Evolutionary conservation across 1,140 invertebrate species (phyloP).

Genomic region (Oryzaephilus surinamensis): DNA sequence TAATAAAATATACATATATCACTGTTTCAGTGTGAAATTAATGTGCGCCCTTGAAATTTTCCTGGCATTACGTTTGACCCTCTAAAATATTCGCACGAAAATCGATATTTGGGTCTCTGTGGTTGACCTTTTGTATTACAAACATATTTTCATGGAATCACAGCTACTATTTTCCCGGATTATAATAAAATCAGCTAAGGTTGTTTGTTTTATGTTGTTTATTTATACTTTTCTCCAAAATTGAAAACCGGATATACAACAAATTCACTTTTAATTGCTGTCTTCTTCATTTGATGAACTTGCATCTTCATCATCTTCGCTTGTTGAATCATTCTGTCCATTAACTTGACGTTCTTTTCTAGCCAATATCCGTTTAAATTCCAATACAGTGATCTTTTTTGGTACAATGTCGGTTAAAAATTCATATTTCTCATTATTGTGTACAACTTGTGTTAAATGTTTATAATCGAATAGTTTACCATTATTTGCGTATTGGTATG

Average conservation of each 20-base stretch:
- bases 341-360: constrained; percentile 36
- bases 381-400: constrained; percentile 54
- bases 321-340: constrained; percentile 4
- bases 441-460: constrained; percentile 55
- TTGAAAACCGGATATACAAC: not conserved
- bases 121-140: too few species aligned
- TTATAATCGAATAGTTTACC: constrained; percentile 49
- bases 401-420: constrained; percentile 62
- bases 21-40: too few species aligned
- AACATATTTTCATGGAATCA: too few species aligned
- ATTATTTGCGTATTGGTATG: constrained; percentile 39
- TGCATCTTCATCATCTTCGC: constrained; percentile 8
- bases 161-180: too few species aligned
- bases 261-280: constrained; percentile 13
- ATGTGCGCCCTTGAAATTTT: too few species aligned
- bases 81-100: too few species aligned
- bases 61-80: too few species aligned
- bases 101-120: too few species aligned
- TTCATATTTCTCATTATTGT: constrained; percentile 52
- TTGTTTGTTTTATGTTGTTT: too few species aligned
- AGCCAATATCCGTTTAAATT: constrained; percentile 55
- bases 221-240: not conserved
- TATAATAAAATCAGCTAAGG: too few species aligned
- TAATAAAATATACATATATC: too few species aligned
- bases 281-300: constrained; percentile 15